A percentile compares a stretch with the other conserved stretches of the same genome.
phyloP scores from a whole-genome alignment of 2,888 invertebrate genomes.

The Zaprionus lineosus region DNA sequence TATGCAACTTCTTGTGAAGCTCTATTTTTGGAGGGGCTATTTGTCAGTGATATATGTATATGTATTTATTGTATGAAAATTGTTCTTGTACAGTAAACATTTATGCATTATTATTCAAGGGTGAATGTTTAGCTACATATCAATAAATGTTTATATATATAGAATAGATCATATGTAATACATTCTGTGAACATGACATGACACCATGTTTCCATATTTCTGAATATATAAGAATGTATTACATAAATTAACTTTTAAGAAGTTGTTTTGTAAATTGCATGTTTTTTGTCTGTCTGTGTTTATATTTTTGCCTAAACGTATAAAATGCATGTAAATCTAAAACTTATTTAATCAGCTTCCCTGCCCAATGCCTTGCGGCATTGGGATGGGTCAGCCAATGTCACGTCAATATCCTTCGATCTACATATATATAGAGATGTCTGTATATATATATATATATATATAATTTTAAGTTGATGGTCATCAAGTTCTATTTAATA shows the following conservation, averaged over 20 bases:
- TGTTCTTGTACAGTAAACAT: constrained; percentile 32
- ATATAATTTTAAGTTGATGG: constrained; percentile 15
- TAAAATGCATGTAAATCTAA: constrained; percentile 69
- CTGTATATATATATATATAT: constrained; percentile 1
- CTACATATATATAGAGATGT: constrained; percentile 3
- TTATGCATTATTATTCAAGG: constrained; percentile 29
- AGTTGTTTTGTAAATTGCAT: constrained; percentile 3
- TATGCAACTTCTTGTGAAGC: constrained; percentile 27
- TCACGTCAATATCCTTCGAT: constrained; percentile 5
- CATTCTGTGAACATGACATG: constrained; percentile 19
- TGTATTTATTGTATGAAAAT: constrained; percentile 39
- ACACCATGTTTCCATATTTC: constrained; percentile 6
- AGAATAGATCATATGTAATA: constrained; percentile 40
- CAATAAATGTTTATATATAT: too few relatives aligned
- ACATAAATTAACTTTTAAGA: constrained; percentile 8
- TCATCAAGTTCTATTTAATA: constrained; percentile 28
- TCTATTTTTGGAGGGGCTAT: constrained; percentile 42
- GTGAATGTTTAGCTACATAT: too few relatives aligned
- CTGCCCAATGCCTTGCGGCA: constrained; percentile 11
- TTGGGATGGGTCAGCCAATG: constrained; percentile 17
- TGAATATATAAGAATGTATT: constrained; percentile 31
- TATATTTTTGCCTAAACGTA: constrained; percentile 55
- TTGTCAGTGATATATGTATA: constrained; percentile 30
- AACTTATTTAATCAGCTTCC: constrained; percentile 63
- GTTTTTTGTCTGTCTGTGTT: constrained; percentile 1